Base-by-base conservation (phyloP, 2,888 invertebrate genomes). In the Tachystola acroxantha region DNA sequence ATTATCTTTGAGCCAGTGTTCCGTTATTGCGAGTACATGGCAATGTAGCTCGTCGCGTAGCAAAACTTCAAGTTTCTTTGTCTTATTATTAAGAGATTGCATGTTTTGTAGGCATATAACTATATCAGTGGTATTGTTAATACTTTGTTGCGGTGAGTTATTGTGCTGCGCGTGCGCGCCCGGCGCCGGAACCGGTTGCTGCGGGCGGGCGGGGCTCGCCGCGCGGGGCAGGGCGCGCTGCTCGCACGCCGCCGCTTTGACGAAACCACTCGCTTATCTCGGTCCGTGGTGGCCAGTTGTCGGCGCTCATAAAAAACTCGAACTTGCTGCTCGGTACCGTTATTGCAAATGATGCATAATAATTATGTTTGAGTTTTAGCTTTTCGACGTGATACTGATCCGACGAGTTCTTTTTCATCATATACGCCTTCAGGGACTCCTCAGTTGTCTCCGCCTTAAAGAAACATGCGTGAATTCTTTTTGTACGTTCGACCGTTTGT, bases 241-340 rank as follows among this genome's bases (percentile, higher is more conserved):
- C 32, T 7, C 37, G 37, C n/a, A n/a, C n/a, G 6, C 26, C 30
- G 32, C 9, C 29, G 36, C 40, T 10, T n/a, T 11, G 13, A 5
- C 29, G 36, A 36, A 33, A 40, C 40, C n/a, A n/a, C n/a, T n/a
- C n/a, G n/a, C n/a, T n/a, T n/a, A n/a, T n/a, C n/a, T n/a, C n/a
- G n/a, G n/a, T 36, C 3, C 33, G 32, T 1, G 33, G 12, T 3
- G 40, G 40, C 40, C 40, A 40, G 10, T 33, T 33, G 3, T 36
- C 30, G n/a, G 40, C 13, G 1, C 27, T 10, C 36, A 36, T 40
- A 6, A 40, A 33, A 26, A 19, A 33, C 1, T 36, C 6, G 9
- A 36, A 40, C 1, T 20, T 7, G 10, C 32, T 36, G 7, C 3
- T 13, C 1, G 40, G 36, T 11, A 34, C 36, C 1, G 36, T 30